These are phyloP conservation scores for Parazoanthus swiftii DNA, from an alignment of 92 coral and sea anemone genomes.

Conservation along the genomic window DNA sequence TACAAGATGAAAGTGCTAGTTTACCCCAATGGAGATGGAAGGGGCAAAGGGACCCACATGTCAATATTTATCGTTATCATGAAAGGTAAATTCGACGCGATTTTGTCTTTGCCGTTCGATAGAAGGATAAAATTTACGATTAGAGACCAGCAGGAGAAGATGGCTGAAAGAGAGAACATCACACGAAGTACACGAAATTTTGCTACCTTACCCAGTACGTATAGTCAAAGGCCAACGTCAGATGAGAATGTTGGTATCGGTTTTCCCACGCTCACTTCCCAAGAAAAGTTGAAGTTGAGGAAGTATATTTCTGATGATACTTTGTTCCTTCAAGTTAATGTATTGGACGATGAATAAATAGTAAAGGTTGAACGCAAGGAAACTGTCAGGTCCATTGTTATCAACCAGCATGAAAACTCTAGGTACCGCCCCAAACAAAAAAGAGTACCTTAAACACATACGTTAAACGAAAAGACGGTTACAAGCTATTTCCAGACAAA, in stretches of 20 bases:
- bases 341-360: background rate
- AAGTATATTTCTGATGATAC: slow-evolving; percentile 50
- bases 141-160: background rate
- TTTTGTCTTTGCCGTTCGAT: background rate
- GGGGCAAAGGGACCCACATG: background rate
- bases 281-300: slow-evolving; percentile 37
- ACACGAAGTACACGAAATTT: background rate
- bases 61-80: background rate
- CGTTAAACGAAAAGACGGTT: no score
- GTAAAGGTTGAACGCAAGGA: no score
- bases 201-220: background rate
- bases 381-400: no score
- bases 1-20: background rate
- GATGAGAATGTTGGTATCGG: slow-evolving; percentile 47
- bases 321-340: slow-evolving; percentile 47
- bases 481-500: no score
- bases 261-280: slow-evolving; percentile 40
- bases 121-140: background rate
- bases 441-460: no score
- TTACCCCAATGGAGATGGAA: background rate
- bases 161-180: background rate
- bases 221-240: background rate
- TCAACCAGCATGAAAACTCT: no score
- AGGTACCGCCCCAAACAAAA: no score
- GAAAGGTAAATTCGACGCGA: background rate